These are phyloP conservation scores for Tympanuchus pallidicinctus DNA, from an alignment of 2,113 vertebrate genomes.

Conservation along the genomic window DNA sequence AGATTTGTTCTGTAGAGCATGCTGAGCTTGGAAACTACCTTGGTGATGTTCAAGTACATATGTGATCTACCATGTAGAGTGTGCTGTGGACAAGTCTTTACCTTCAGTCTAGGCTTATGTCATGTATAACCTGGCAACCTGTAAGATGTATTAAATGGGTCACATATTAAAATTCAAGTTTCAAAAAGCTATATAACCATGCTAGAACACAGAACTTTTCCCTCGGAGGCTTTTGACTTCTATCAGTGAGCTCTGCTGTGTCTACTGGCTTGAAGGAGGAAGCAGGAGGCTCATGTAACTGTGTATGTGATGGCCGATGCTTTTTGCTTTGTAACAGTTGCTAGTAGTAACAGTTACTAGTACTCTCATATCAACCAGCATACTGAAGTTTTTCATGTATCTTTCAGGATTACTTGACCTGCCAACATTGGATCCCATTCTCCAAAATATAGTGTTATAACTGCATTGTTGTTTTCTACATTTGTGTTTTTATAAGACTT, in stretches of 20 bases:
- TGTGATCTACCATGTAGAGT: background rate
- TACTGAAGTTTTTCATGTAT: background rate
- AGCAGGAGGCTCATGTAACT: background rate
- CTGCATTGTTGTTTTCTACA: background rate
- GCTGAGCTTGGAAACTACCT: background rate
- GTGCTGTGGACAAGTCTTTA: background rate
- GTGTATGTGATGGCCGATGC: background rate
- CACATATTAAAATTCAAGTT: background rate
- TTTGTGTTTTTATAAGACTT: background rate
- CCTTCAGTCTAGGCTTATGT: background rate
- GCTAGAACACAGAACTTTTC: background rate
- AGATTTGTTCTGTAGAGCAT: background rate
- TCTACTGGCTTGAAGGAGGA: background rate
- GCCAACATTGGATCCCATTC: background rate
- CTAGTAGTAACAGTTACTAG: no score
- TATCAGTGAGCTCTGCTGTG: background rate
- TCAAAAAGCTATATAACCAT: background rate
- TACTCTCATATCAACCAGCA: background rate
- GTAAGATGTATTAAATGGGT: background rate
- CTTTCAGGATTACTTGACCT: background rate
- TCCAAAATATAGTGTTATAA: background rate
- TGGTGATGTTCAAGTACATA: background rate
- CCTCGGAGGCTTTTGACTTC: background rate
- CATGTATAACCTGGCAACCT: background rate
- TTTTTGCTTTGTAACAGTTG: background rate